Percentiles rank a stretch among this genome's conserved stretches.
Conservation (phyloP, 2,888 invertebrate genomes). For the Lithophane semibrunnea region DNA sequence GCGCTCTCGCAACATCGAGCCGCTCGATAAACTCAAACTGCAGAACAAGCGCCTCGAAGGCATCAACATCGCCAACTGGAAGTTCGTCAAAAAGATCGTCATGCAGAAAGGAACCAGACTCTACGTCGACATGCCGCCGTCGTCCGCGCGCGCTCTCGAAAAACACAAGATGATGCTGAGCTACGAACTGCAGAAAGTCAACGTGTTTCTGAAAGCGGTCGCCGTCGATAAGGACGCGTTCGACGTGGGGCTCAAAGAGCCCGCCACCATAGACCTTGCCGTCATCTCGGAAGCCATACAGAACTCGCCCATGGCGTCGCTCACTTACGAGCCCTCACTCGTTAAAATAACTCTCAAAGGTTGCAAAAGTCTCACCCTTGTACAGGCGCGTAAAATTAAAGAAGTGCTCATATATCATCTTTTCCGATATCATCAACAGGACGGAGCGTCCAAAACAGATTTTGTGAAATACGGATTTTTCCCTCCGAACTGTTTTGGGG, state of each 20-base stretch:
- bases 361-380: conserved; percentile 72
- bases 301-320: conserved; percentile 77
- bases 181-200: conserved; percentile 86
- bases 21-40: conserved; percentile 80
- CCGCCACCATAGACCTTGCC: conserved; percentile 63
- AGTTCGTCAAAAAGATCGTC: conserved; percentile 83
- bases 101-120: conserved; percentile 81
- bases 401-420: conserved; percentile 81
- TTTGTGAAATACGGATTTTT: conserved; percentile 82
- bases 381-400: conserved; percentile 80
- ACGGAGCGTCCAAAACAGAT: conserved; percentile 76
- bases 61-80: conserved; percentile 84
- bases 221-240: conserved; percentile 85
- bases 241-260: conserved; percentile 79
- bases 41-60: conserved; percentile 80
- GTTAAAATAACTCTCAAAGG: conserved; percentile 81
- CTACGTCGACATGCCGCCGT: conserved; percentile 86
- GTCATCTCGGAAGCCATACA: conserved; percentile 68
- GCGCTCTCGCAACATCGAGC: conserved; percentile 77
- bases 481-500: conserved; percentile 78
- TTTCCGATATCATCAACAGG: conserved; percentile 78
- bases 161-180: conserved; percentile 81
- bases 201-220: conserved; percentile 82
- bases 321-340: conserved; percentile 72
- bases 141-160: conserved; percentile 82